A percentile compares a stretch with the other conserved stretches of the same genome.
phyloP scores from a whole-genome alignment of 92 coral and sea anemone genomes.

The Montipora capitata region DNA sequence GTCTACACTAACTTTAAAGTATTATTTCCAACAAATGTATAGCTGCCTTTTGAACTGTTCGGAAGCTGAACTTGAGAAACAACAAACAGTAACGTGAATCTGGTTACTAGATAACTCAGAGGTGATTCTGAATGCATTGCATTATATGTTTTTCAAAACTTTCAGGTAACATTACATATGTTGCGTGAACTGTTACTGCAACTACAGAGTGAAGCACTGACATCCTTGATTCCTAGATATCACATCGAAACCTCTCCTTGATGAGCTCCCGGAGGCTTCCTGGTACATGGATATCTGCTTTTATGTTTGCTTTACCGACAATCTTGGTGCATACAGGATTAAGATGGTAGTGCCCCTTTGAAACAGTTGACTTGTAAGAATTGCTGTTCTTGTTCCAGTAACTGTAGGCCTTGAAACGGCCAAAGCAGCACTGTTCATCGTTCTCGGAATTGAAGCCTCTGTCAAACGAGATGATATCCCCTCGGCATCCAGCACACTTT shows the following conservation, averaged over 20 bases:
- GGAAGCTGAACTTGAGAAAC: no score
- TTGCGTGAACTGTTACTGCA: no score
- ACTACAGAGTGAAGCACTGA: no score
- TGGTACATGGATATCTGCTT: background rate
- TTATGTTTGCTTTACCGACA: background rate
- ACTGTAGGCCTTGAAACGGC: constrained; percentile 37
- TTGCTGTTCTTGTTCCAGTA: constrained; percentile 27
- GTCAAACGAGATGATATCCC: background rate
- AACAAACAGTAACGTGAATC: no score
- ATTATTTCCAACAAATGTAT: no score
- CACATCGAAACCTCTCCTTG: background rate
- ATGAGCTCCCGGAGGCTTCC: constrained; percentile 2
- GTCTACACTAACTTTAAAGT: no score
- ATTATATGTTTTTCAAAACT: no score
- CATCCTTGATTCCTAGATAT: no score
- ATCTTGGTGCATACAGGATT: background rate
- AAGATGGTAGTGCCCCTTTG: background rate
- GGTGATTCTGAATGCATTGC: no score
- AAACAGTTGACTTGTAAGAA: constrained; percentile 14
- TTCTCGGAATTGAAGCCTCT: constrained; percentile 17
- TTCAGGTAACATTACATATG: no score
- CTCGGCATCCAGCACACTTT: constrained; percentile 41
- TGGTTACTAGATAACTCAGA: no score
- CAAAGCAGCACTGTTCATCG: constrained; percentile 31
- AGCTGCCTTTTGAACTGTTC: no score